These are phyloP conservation scores for Thermophis baileyi DNA, from an alignment of 2,113 vertebrate genomes.

Conservation along the genomic window DNA sequence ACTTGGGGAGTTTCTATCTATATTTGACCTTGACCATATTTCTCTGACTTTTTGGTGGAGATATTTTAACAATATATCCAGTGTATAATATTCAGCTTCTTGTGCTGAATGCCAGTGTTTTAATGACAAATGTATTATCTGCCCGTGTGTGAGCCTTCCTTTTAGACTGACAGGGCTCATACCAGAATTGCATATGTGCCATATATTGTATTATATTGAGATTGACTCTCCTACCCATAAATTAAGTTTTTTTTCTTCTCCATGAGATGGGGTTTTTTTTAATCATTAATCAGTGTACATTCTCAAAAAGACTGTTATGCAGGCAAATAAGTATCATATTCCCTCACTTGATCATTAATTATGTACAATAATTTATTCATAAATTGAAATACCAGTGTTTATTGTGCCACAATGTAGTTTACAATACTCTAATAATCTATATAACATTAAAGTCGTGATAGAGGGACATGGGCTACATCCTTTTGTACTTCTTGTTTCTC, in stretches of 20 bases:
- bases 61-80: neutral
- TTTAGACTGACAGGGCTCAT: neutral
- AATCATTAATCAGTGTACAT: neutral
- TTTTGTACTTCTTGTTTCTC: neutral
- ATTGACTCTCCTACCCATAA: neutral
- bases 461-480: neutral
- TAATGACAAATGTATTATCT: neutral
- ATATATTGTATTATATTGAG: neutral
- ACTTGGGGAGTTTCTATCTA: neutral
- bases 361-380: neutral
- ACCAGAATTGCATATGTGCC: neutral
- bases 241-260: neutral
- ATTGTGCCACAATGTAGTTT: neutral
- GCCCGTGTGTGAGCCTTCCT: neutral
- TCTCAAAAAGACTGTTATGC: neutral
- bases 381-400: neutral
- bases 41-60: neutral
- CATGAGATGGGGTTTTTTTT: neutral
- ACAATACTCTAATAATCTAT: neutral
- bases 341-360: neutral
- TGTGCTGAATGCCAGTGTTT: neutral
- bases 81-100: neutral
- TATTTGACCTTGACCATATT: neutral
- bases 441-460: neutral
- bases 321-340: neutral